Evolutionary conservation across 2,797 vertebrate genomes (phyloP), one percentile per base, ranked within the genome.

Genomic region (Picus viridis): DNA sequence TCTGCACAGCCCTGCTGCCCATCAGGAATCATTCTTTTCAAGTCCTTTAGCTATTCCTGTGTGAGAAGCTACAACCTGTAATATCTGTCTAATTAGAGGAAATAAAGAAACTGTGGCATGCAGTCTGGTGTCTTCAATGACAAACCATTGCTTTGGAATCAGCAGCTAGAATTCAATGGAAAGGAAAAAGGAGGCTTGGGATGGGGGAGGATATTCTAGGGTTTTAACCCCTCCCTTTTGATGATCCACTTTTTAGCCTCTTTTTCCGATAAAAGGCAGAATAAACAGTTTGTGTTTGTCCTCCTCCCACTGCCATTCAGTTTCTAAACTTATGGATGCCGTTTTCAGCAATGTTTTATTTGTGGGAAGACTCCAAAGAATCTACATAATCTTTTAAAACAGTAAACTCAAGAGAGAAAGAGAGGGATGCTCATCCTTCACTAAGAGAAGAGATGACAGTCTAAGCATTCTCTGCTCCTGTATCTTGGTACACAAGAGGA

Each of bases 401-500:
- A 47, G 29, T 0, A 0, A 24, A 59, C 62, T 41, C 12, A 36
- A 17, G 12, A 62, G 16, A 53, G 23, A 56, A 7, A 49, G 23
- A 56, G 7, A 49, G 45, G 67, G 8, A 77, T 4, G 2, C 1
- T 78, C 68, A n/a, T 4, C 6, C 5, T 82, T 71, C 20, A 68
- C 27, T 61, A 53, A 75, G 63, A 87, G 6, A 45, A 47, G 47
- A 58, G 8, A n/a, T 12, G 7, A 43, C 10, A 71, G 5, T 32
- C 47, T 29, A 20, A 72, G 22, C 34, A 41, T 19, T 14, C 18
- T 23, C 23, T 5, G 59, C 8, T n/a, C 32, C 58, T 27, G 10
- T 54, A 3, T 71, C 59, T n/a, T 10, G 14, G 22, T 68, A 72
- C 10, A 29, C 34, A 43, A 47, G 18, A 56, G 12, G 68, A 24